Base-by-base conservation (phyloP, 1,140 invertebrate species). In the Whitmania pigra region DNA sequence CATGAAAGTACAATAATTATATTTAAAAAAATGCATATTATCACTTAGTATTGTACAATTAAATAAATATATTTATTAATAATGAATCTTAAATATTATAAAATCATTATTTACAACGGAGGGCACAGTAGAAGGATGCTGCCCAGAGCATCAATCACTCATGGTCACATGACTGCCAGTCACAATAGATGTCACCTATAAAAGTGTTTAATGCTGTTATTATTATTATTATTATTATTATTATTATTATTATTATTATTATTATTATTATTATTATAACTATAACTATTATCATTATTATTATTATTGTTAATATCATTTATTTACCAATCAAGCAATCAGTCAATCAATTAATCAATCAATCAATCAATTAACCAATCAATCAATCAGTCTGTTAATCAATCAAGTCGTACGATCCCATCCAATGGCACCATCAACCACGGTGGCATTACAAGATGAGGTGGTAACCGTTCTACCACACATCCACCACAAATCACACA, bases 171-270 rank as follows among this genome's bases (percentile, higher is more conserved):
- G 57, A 63, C 29, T 31, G 22, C 22, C 57, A 15, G 57, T 63
- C 57, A 63, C 29, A 22, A 63, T 18, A 7, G 29, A 25, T 31
- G 29, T n/a, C 57, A 63, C 29, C 29, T 25, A 25, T 63, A n/a
- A 25, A 25, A 63, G 9, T n/a, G 15, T 63, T 63, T 22, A 13
- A 11, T 25, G 11, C 22, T 25, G 15, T 63, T 17, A 20, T 63
- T 63, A 63, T 63, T 63, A 17, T 63, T 63, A 31, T 63, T 1
- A 63, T 63, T 63, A 1, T 6, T 63, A 6, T 63, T 63, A 20
- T 63, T 17, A 17, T 63, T 63, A 7, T 63, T 63, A 63, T 63
- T 17, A 18, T 63, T 63, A 63, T 31, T 63, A 63, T 63, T 63
- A 63, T 7, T 63, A 63, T 13, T 63, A 20, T 6, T 63, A 4